phyloP scores from a whole-genome alignment of 2,113 vertebrate genomes.

The Peromyscus californicus region DNA sequence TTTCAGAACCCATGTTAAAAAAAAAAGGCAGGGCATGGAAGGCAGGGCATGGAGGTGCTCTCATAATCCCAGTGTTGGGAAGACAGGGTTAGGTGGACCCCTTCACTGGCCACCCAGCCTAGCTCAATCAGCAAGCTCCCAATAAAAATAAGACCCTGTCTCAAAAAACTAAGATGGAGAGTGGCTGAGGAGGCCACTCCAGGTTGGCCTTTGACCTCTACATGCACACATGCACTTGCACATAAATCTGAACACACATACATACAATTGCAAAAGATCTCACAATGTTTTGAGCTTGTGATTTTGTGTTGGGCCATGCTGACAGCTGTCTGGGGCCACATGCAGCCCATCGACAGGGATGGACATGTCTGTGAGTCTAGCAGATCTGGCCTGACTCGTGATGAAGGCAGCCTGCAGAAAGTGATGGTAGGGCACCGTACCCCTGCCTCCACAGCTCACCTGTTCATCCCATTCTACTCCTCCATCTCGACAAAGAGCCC shows the following conservation, averaged over 20 bases:
- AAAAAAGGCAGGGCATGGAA: background rate
- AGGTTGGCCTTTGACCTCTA: background rate
- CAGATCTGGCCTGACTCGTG: background rate
- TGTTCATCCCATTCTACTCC: background rate
- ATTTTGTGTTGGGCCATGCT: background rate
- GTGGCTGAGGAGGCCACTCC: background rate
- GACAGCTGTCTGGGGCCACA: background rate
- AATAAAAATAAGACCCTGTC: background rate
- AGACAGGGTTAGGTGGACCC: background rate
- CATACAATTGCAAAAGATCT: background rate
- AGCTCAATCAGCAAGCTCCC: no score
- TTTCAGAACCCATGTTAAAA: background rate
- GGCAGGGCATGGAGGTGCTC: background rate
- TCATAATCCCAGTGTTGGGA: background rate
- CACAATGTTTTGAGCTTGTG: background rate
- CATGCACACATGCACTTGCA: background rate
- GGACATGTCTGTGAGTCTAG: background rate
- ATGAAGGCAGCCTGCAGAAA: background rate
- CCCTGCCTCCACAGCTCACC: no score
- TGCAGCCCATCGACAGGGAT: background rate
- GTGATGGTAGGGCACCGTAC: accelerated
- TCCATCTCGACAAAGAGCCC: background rate
- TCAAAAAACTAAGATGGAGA: background rate
- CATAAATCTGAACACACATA: background rate
- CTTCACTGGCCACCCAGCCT: no score